These are phyloP conservation scores for Pachyramphus minor DNA, from an alignment of 2,113 vertebrate species.

Conservation along the genomic window DNA sequence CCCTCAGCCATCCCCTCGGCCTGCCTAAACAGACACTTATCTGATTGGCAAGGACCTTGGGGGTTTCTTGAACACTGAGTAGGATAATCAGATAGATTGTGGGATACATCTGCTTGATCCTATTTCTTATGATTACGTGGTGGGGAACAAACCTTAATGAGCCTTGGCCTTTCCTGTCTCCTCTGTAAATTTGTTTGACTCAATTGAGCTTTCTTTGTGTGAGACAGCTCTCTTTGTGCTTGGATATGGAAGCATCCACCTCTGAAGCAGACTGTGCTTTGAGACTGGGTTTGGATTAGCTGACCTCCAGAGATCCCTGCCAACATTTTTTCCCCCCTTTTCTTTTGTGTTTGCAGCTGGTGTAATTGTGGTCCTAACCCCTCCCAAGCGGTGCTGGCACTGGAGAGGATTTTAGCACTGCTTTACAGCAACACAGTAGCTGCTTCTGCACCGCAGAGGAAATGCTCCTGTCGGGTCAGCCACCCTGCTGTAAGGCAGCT, in stretches of 20 bases:
- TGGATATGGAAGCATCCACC: conserved; percentile 35
- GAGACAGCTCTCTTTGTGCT: conserved; percentile 9
- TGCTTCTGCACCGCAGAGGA: background rate
- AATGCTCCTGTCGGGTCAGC: background rate
- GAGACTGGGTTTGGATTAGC: conserved; percentile 41
- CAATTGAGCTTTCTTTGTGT: conserved; percentile 11
- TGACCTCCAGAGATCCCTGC: conserved; percentile 48
- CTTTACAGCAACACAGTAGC: background rate
- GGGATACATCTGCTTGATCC: conserved; percentile 59
- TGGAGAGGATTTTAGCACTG: background rate
- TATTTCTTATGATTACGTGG: conserved; percentile 39
- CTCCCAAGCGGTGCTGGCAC: conserved; percentile 6
- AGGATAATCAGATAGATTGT: conserved; percentile 60
- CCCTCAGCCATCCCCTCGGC: background rate
- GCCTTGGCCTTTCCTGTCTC: conserved; percentile 55
- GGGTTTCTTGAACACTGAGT: conserved; percentile 28
- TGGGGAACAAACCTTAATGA: conserved; percentile 55
- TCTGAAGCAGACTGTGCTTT: conserved; percentile 57
- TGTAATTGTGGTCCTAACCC: conserved; percentile 52
- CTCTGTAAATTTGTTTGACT: conserved; percentile 47
- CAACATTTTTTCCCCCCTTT: background rate
- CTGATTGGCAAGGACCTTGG: conserved; percentile 45
- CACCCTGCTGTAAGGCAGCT: fast-evolving
- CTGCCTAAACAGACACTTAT: background rate
- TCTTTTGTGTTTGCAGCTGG: conserved; percentile 46